Evolutionary conservation across 53 echinoderm and acorn worm species (phyloP).

Genomic region (Paracentrotus lividus): DNA sequence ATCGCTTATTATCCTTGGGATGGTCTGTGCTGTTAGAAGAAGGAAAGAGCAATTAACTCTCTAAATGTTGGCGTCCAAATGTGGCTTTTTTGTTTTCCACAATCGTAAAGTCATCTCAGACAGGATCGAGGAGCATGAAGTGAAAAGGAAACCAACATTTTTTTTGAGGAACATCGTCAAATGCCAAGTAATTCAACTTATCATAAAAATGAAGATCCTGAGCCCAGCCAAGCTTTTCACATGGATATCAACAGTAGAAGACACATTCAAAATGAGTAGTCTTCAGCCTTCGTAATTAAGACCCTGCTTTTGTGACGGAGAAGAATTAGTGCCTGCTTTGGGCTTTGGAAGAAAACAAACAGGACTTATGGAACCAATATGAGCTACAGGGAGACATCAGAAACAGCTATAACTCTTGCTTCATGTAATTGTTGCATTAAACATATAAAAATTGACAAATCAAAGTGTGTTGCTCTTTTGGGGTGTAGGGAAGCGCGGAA

Average conservation of each 20-base stretch:
- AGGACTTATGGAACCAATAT: background rate
- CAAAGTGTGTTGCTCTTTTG: slow-evolving; percentile 22
- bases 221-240: background rate
- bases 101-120: background rate
- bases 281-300: background rate
- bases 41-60: background rate
- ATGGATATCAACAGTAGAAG: background rate
- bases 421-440: background rate
- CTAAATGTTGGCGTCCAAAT: background rate
- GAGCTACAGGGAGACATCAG: background rate
- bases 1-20: background rate
- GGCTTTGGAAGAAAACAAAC: background rate
- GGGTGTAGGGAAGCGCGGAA: background rate
- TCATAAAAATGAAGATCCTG: background rate
- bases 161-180: background rate
- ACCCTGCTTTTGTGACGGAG: background rate
- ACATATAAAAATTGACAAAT: background rate
- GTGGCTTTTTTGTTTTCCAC: background rate
- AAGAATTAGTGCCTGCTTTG: background rate
- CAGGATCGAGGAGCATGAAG: background rate
- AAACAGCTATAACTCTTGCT: background rate
- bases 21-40: background rate
- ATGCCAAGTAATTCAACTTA: background rate
- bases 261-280: background rate
- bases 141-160: background rate